Evolutionary conservation across 2,113 vertebrate species (phyloP), one percentile per base, ranked within the genome.

Genomic region (Stigmatopora nigra): DNA sequence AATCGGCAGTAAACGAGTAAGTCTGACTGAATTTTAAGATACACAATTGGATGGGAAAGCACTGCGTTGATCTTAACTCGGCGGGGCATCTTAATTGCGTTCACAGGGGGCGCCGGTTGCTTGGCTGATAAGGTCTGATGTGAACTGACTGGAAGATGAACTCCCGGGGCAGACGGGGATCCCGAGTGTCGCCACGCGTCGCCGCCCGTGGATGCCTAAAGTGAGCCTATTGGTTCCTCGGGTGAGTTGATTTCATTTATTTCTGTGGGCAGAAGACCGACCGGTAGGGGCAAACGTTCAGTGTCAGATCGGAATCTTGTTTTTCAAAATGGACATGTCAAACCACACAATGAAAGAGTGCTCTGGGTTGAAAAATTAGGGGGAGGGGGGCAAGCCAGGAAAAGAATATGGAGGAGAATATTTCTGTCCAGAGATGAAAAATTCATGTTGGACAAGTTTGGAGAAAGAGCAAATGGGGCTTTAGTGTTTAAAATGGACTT

Each of bases 111-210:
- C 72, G 78, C 75, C 19, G 46, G 70, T 36, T 7, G 68, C 62
- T 81, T 78, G 79, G 82, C 75, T 72, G 79, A 77, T 82, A 81
- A 82, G 48, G 77, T 66, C 79, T 84, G 86, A 86, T 84, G 84
- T 79, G 84, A 84, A 74, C 68, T 72, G 84, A 84, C 84, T 88
- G 72, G 82, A 86, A 85, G 84, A 88, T 88, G 78, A 90, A 86
- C 83, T 82, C 82, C 68, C 74, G 72, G 69, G 76, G 79, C 70
- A 67, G 61, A 77, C 14, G 73, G 16, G 61, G 68, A 65, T 65
- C 61, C 67, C 16, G 49, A 41, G 63, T 61, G 69, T 41, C 45
- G 64, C 47, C 20, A 53, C 4, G 45, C 69, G 31, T 62, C 46
- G 22, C 11, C 19, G 41, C 52, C 62, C 15, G 16, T 35, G 22